These are phyloP conservation scores for Nothocercus nigrocapillus DNA, from an alignment of 2,113 vertebrate genomes.

Conservation along the genomic window DNA sequence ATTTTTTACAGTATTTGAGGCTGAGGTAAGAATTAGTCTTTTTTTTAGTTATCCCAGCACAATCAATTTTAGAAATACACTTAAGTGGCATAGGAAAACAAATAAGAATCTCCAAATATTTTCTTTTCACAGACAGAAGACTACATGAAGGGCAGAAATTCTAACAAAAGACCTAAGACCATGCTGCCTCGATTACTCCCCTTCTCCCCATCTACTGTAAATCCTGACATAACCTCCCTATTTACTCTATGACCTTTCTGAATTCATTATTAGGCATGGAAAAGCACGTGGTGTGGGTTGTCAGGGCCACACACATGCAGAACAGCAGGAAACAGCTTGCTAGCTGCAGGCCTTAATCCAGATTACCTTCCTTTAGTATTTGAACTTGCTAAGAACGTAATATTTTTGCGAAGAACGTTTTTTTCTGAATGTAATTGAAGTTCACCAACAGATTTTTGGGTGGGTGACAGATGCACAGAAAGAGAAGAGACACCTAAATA, in stretches of 20 bases:
- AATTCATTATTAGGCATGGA: not conserved
- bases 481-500: not conserved
- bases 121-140: not conserved
- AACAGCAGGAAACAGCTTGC: not conserved
- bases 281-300: not conserved
- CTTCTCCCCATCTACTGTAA: not conserved
- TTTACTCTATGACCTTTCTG: not conserved
- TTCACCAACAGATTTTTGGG: not conserved
- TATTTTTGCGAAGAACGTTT: not conserved
- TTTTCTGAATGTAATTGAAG: not conserved
- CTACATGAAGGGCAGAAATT: not conserved
- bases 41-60: not conserved
- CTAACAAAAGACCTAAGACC: not conserved
- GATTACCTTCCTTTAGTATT: not conserved
- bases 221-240: not conserved
- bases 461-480: not conserved
- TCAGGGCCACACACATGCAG: fast-evolving
- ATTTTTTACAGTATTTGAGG: not conserved
- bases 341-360: not conserved
- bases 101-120: not conserved
- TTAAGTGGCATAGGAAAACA: not conserved
- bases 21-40: not conserved
- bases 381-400: not conserved
- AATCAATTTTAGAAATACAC: not conserved
- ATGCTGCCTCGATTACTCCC: not conserved